These are phyloP conservation scores for Oncorhynchus masou DNA, from an alignment of 2,113 vertebrate species.

Conservation along the genomic window DNA sequence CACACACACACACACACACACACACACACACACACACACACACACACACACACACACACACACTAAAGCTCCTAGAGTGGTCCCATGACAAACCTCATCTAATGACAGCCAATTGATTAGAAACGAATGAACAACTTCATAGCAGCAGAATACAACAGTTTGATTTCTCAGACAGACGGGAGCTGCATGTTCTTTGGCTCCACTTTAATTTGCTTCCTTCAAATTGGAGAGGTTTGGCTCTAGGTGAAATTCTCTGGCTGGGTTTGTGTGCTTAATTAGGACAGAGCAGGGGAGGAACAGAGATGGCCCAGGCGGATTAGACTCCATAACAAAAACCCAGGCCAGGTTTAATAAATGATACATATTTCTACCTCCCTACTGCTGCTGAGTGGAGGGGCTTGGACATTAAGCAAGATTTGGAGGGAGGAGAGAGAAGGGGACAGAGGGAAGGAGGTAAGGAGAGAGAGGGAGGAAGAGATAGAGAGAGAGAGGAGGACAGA, in stretches of 20 bases:
- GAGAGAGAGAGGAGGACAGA: not conserved
- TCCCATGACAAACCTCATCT: not conserved
- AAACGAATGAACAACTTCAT: not conserved
- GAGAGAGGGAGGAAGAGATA: not conserved
- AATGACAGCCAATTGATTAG: not conserved
- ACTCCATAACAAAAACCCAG: slow-evolving; percentile 65
- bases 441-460: not conserved
- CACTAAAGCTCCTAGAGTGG: not conserved
- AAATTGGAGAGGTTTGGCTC: slow-evolving; percentile 59
- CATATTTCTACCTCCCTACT: slow-evolving; percentile 38
- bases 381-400: slow-evolving; percentile 45
- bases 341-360: slow-evolving; percentile 65
- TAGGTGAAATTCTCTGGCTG: slow-evolving; percentile 53
- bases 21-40: not conserved
- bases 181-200: slow-evolving; percentile 46
- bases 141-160: slow-evolving; percentile 35
- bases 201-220: slow-evolving; percentile 45
- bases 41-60: not conserved
- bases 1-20: not conserved
- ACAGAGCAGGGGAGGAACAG: slow-evolving; percentile 45
- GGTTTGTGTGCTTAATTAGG: slow-evolving; percentile 60
- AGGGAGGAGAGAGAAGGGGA: not conserved
- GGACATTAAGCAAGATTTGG: slow-evolving; percentile 22
- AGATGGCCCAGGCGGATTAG: slow-evolving; percentile 62
- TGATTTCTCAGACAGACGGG: not conserved